Evolutionary conservation across 2,797 vertebrate species (phyloP).

Genomic region (Chaunax sp.): DNA sequence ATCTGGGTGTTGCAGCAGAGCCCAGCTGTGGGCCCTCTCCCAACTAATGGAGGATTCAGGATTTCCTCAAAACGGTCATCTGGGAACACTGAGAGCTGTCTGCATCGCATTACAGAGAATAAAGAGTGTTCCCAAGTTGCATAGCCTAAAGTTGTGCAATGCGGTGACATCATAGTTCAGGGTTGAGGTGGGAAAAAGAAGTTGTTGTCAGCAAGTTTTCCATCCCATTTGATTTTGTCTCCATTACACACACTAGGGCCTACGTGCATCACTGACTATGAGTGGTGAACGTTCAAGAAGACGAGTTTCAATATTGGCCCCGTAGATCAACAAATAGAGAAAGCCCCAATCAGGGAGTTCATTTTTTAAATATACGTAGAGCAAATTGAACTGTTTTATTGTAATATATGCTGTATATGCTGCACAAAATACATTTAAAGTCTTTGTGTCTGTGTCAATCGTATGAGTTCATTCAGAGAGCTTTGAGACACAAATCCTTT

Average conservation of each 20-base stretch:
- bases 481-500: not conserved
- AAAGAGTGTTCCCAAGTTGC: constrained; percentile 51
- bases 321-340: not conserved
- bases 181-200: constrained; percentile 48
- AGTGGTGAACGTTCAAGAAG: constrained; percentile 13
- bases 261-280: constrained; percentile 10
- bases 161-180: constrained; percentile 70
- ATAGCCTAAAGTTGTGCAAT: constrained; percentile 63
- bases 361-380: not conserved
- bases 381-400: not conserved
- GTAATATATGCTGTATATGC: too few species aligned
- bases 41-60: constrained; percentile 52
- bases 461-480: too few species aligned
- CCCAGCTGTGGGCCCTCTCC: constrained; percentile 69
- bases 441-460: too few species aligned
- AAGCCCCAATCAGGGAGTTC: not conserved
- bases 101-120: constrained; percentile 69
- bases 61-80: constrained; percentile 46
- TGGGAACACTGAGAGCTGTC: constrained; percentile 53
- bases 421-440: too few species aligned
- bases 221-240: constrained; percentile 44
- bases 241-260: constrained; percentile 27
- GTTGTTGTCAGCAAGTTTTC: constrained; percentile 64
- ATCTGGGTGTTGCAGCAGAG: constrained; percentile 41
- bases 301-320: not conserved